Evolutionary conservation across 2,888 invertebrate genomes (phyloP), one percentile per base, ranked within the genome.

Genomic region (Pedicia rivosa): DNA sequence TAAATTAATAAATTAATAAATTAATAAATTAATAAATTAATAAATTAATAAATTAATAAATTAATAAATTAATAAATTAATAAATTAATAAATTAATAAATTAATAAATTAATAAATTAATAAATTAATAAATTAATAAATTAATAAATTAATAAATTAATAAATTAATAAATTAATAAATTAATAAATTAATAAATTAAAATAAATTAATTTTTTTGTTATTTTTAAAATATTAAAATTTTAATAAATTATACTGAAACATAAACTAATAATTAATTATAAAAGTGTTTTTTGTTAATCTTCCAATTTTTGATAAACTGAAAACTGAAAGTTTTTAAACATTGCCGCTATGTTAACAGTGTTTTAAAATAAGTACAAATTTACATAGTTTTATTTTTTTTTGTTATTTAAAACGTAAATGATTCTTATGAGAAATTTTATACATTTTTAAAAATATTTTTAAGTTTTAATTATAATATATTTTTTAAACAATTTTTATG

Each of bases 321-420:
- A n/a, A n/a, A n/a, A n/a, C n/a, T n/a, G n/a, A n/a, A n/a, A n/a
- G n/a, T 30, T 17, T 19, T 17, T 30, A 30, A 30, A 30, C 19
- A 30, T 30, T 30, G 30, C 30, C 19, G 30, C 30, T 30, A 17
- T 30, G 30, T 30, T 30, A 30, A 30, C 30, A 30, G 30, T 30
- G 30, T 30, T 30, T 30, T 30, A 30, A 30, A 30, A 30, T 30
- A 30, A 30, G 30, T 30, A 30, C 30, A 30, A 30, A 30, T 30
- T 30, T 30, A 30, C 30, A 30, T 30, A 16, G 19, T 16, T 17
- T 30, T 30, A 19, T 17, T 16, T 30, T 24, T 10, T 24, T 24
- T 10, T 24, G n/a, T 10, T 10, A 24, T 15, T 9, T 15, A 2
- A 29, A 10, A 17, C 30, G 30, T 30, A 19, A 30, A 30, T 17